phyloP scores from a whole-genome alignment of 2,888 invertebrate genomes.

The Pseudanteris insignis region DNA sequence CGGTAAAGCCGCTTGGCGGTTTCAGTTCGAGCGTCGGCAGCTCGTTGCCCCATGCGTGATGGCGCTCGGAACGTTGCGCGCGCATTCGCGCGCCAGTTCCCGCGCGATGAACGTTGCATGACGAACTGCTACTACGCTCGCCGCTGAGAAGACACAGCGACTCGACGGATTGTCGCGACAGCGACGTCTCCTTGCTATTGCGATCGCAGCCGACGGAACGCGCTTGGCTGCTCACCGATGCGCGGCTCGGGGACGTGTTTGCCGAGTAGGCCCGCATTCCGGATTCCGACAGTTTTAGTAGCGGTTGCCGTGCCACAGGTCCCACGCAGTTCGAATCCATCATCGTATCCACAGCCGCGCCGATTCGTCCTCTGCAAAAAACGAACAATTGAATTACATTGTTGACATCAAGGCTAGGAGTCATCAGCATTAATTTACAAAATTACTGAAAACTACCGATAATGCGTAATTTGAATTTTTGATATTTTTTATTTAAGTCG shows the following conservation, averaged over 20 bases:
- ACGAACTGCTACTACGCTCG: slow-evolving; percentile 43
- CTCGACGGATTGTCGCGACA: slow-evolving; percentile 57
- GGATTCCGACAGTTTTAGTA: slow-evolving; percentile 57
- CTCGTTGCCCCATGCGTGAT: slow-evolving; percentile 60
- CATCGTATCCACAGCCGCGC: slow-evolving; percentile 57
- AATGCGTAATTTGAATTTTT: too few species aligned
- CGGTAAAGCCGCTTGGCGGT: slow-evolving; percentile 67
- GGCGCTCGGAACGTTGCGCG: slow-evolving; percentile 39
- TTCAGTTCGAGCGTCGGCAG: slow-evolving; percentile 65
- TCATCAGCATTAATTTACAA: too few species aligned
- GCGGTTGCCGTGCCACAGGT: slow-evolving; percentile 52
- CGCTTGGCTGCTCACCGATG: slow-evolving; percentile 46
- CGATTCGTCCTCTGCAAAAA: slow-evolving; percentile 55
- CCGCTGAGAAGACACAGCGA: slow-evolving; percentile 58
- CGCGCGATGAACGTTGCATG: slow-evolving; percentile 38
- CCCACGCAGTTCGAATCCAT: slow-evolving; percentile 55
- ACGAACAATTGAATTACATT: too few species aligned
- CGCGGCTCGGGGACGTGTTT: slow-evolving; percentile 58
- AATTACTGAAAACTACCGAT: too few species aligned
- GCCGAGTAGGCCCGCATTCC: slow-evolving; percentile 59
- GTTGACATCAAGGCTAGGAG: too few species aligned
- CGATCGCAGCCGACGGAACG: slow-evolving; percentile 54
- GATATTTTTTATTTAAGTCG: too few species aligned
- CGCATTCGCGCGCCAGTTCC: slow-evolving; percentile 26
- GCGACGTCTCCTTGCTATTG: slow-evolving; percentile 45